Evolutionary conservation across 2,113 vertebrate species (phyloP).

Genomic region (Dascyllus trimaculatus): DNA sequence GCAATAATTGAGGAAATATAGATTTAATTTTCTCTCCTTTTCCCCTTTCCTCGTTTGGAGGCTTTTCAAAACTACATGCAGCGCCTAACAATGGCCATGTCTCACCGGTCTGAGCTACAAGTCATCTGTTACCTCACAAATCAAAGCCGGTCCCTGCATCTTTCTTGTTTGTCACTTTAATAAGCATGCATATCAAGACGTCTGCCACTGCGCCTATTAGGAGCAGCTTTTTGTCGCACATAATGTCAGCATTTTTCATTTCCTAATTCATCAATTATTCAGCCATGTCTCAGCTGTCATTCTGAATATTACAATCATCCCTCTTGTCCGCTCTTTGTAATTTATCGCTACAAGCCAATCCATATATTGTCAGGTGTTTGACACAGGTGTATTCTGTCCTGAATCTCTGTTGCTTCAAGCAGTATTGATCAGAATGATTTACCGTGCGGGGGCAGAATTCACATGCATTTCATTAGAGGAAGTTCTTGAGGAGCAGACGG

Average conservation of each 20-base stretch:
- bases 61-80: not conserved
- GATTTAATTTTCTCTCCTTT: not conserved
- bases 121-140: constrained; percentile 24
- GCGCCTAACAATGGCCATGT: not conserved
- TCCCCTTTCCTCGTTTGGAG: not conserved
- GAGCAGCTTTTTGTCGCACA: not conserved
- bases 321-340: constrained; percentile 5
- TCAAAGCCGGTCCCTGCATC: constrained; percentile 27
- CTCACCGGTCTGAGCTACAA: constrained; percentile 15
- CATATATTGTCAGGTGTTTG: not conserved
- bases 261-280: constrained; percentile 74
- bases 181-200: constrained; percentile 50
- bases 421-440: constrained; percentile 23
- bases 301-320: constrained; percentile 51
- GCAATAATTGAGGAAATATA: too few relatives aligned
- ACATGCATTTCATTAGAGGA: not conserved
- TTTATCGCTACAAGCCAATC: not conserved
- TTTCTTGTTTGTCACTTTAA: constrained; percentile 68
- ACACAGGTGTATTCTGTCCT: not conserved
- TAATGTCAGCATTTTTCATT: constrained; percentile 52
- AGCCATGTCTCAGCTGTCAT: constrained; percentile 50
- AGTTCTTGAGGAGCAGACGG: not conserved
- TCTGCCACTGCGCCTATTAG: constrained; percentile 4
- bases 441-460: not conserved
- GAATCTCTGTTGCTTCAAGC: not conserved